Base-by-base conservation (phyloP, 2,113 vertebrate species). In the Corapipo altera region DNA sequence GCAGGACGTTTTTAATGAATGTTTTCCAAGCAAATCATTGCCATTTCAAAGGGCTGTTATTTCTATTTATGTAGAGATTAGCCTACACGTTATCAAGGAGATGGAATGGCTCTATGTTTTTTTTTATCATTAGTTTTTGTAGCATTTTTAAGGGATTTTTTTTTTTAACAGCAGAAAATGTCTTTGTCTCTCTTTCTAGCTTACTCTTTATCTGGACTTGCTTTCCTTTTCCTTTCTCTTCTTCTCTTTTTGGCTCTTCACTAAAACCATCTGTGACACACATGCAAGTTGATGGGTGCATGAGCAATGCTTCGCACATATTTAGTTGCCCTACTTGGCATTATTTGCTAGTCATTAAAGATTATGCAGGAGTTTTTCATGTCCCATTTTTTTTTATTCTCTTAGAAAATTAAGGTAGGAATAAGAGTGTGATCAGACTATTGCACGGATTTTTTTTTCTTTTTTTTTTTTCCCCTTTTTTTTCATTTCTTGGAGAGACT, bases 1-100 rank as follows among this genome's bases (percentile, higher is more conserved):
- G 76, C 96, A 92, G 96, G 95, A 94, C 91, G 32, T 95, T 96
- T 94, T 93, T 96, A 98, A 94, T 96, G 91, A 90, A 85, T 95
- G 92, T 97, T 98, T 97, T 96, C 93, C 72, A 97, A 97, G 97
- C 93, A 96, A 97, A 98, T 95, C 84, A 90, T 87, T 90, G 96
- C 74, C 89, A 96, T 96, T 98, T 95, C 94, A 95, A 93, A 96
- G 93, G 82, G 71, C 62, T 96, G 85, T 94, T 94, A 94, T 96
- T 97, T 96, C 91, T 85, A 84, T 82, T 95, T 89, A 64, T 57
- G 75, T 79, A 91, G 79, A 67, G 57, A 95, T 96, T 96, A 94
- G 88, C 74, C 59, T 71, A 91, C 74, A 79, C 0, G 37, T 66
- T 91, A 77, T 73, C 59, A 91, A 69, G 82, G 74, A 85, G 51